A percentile compares a stretch with the other conserved stretches of the same genome.
Conservation (phyloP, 2,113 vertebrate species). For the Trochalopteron elliotii region DNA sequence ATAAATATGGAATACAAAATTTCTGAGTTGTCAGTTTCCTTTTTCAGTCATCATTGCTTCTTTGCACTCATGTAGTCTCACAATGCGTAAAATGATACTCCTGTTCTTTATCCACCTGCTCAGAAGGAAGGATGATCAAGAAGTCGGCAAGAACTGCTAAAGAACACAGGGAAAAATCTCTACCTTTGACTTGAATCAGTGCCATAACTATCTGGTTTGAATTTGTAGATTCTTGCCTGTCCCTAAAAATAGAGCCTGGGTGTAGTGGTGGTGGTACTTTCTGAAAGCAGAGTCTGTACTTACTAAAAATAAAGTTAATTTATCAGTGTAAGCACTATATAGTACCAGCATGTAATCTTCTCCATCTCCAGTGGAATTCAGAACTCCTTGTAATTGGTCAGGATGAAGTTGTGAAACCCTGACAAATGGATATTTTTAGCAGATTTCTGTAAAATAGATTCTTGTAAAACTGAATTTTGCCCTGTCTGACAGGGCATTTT, state of each 20-base stretch:
- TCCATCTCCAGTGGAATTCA: not conserved
- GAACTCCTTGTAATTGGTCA: not conserved
- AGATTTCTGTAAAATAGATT: not conserved
- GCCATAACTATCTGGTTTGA: not conserved
- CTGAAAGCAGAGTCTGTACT: constrained; percentile 3
- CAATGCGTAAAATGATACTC: not conserved
- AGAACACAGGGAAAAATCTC: not conserved
- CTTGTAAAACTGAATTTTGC: not conserved
- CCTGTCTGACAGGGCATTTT: not conserved
- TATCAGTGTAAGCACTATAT: not conserved
- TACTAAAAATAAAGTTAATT: constrained; percentile 28
- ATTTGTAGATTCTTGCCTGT: not conserved
- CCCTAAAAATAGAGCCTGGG: not conserved
- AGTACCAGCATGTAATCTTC: not conserved
- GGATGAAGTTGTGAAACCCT: not conserved
- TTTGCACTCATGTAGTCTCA: not conserved
- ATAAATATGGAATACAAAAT: not conserved
- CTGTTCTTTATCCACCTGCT: not conserved
- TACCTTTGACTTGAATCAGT: not conserved
- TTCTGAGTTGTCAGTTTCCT: not conserved
- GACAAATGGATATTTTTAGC: not conserved
- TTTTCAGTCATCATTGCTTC: not conserved
- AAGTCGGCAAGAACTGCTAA: not conserved
- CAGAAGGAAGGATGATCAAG: not conserved
- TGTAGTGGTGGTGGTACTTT: not conserved